These are phyloP conservation scores for Plebejus anna DNA, from an alignment of 2,888 invertebrate species.

Conservation along the genomic window DNA sequence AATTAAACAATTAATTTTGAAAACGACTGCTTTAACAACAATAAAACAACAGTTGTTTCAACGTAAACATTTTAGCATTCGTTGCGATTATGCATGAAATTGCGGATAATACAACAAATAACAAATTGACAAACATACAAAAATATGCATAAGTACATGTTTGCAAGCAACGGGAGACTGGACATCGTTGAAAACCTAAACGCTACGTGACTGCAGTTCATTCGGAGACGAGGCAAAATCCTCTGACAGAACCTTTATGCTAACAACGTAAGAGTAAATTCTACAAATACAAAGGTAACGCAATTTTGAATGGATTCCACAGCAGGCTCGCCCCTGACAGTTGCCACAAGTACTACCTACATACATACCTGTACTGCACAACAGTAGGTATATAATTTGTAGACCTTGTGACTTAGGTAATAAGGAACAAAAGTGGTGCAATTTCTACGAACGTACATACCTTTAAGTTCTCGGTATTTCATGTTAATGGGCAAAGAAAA, in stretches of 20 bases:
- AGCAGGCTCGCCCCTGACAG: conserved; percentile 51
- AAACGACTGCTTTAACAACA: not conserved
- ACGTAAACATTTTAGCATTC: conserved; percentile 14
- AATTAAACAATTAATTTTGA: not conserved
- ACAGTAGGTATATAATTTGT: not conserved
- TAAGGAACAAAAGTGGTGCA: not conserved
- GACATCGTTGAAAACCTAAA: conserved; percentile 43
- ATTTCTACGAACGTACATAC: not conserved
- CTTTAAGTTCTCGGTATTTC: conserved; percentile 48
- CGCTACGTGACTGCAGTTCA: conserved; percentile 47
- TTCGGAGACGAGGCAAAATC: not conserved
- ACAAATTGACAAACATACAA: conserved; percentile 26
- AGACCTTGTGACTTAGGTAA: not conserved
- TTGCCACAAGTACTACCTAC: conserved; percentile 14
- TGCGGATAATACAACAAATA: conserved; percentile 32
- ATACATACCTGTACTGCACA: conserved; percentile 53
- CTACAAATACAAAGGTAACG: not conserved
- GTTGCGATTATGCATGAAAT: conserved; percentile 31
- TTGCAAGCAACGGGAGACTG: conserved; percentile 39
- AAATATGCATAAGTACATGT: conserved; percentile 32
- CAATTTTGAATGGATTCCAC: conserved; percentile 27
- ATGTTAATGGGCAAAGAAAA: conserved; percentile 62
- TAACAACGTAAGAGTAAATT: not conserved
- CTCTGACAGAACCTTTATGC: not conserved
- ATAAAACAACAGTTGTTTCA: conserved; percentile 1